Evolutionary conservation across 2,797 vertebrate genomes (phyloP).

Genomic region (Ibycter americanus): DNA sequence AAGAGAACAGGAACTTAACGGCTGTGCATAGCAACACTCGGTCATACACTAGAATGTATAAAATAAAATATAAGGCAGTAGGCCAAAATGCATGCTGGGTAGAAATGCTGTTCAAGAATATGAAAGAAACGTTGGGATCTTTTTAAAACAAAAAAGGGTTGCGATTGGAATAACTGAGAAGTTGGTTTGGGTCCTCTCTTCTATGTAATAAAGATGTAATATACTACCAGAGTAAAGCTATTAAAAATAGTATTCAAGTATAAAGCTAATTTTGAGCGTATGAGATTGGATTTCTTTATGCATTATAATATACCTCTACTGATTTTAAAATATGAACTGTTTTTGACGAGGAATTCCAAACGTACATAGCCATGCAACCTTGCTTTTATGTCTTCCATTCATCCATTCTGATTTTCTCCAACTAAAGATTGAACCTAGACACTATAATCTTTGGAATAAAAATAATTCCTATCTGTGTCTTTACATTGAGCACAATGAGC

Average conservation of each 20-base stretch:
- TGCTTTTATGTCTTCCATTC: background rate
- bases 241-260: background rate
- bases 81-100: background rate
- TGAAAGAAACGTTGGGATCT: background rate
- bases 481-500: background rate
- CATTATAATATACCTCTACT: background rate
- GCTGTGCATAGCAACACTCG: background rate
- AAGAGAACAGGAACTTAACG: conserved; percentile 43
- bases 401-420: background rate
- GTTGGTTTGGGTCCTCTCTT: background rate
- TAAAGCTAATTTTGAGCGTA: background rate
- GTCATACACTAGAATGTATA: conserved; percentile 13
- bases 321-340: background rate
- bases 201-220: background rate
- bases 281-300: background rate
- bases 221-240: background rate
- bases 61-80: background rate
- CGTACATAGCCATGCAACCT: background rate
- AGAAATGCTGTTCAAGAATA: background rate
- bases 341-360: background rate
- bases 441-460: background rate
- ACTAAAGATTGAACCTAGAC: background rate
- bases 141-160: conserved; percentile 1
- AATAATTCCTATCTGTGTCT: background rate
- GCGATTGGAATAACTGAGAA: background rate